Base-by-base conservation (phyloP, 1,140 invertebrate genomes). In the Acromyrmex charruanus region DNA sequence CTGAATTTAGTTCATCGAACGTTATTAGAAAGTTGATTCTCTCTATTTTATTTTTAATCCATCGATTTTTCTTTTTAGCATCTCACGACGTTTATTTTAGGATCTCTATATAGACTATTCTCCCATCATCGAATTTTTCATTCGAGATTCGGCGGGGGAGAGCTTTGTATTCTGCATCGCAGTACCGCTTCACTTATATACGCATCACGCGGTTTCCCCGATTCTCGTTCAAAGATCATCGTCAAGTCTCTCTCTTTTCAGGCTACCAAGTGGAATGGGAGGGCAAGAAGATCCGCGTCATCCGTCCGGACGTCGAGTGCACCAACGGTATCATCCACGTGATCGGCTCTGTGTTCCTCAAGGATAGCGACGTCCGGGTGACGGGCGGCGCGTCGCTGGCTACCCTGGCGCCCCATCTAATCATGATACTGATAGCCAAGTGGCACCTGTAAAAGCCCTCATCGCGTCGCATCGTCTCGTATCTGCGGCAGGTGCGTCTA, bases 261-360 rank as follows among this genome's bases (percentile, higher is more conserved):
- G 98, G 97, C 92, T 98, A 98, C 95, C 96, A 96, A 87, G 96
- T 99, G 66, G 97, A 97, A 92, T 99, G 98, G 98, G 97, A 98
- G 88, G 97, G 97, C 35, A 96, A 97, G 92, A 96, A 96, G 95
- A 98, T 98, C 81, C 97, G 97, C 82, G 97, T 99, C n/a, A 97
- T 97, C 92, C 96, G 98, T 86, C 97, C 98, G 2, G 98, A 99
- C 94, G 97, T 99, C 1, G 97, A 98, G 91, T 99, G 98, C 93
- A 98, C 98, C 90, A 99, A 99, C 94, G 98, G 98, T 49, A 97
- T 99, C 75, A 99, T 99, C 87, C 98, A 99, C 94, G 98, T 99
- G 58, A 98, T 99, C 91, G 98, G 99, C 92, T 96, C 95, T 82
- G 98, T 98, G 16, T 97, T 99, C 88, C 95, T 99, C 85, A 96